Base-by-base conservation (phyloP, 2,888 invertebrate genomes). In the Schrankia costaestrigalis region DNA sequence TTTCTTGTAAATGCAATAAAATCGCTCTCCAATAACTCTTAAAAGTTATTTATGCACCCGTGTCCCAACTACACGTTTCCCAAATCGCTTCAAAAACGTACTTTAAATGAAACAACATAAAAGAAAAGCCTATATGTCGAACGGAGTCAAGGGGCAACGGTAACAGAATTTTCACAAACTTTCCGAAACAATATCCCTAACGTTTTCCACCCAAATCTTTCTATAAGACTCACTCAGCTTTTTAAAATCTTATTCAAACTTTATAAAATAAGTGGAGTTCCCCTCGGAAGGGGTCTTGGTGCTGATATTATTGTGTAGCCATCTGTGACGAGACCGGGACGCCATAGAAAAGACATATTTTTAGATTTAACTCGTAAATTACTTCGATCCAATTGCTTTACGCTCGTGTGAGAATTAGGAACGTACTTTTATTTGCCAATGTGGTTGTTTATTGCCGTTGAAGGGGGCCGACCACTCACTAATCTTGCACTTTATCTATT, bases 211-310 rank as follows among this genome's bases (percentile, higher is more conserved):
- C 56, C 61, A 64, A 71, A 71, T 65, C 64, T 64, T 58, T 61
- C 63, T 56, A 66, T 71, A 78, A 79, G 69, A 69, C 64, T 66
- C 65, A 56, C 67, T 68, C 67, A 69, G 75, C 78, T 78, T 82
- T 85, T 86, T 78, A 83, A 86, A 85, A 82, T 85, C 85, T 86
- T 86, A 86, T 86, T 87, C 78, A 85, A 86, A 86, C 82, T 86
- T 85, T 84, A 80, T 81, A 84, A 77, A 83, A 80, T 82, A 79
- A 83, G 79, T 77, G 77, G 69, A 49, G 70, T 63, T 66, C 78
- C 83, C 82, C 74, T 80, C 66, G 46, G 61, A 59, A 73, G 74
- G 83, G 79, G 65, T 65, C 72, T 64, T 47, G 44, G 58, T 60
- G 65, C 60, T 58, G 73, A 74, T 79, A 80, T 80, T 85, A 84